Evolutionary conservation across 2,113 vertebrate genomes (phyloP), one percentile per base, ranked within the genome.

Genomic region (Sarotherodon lohbergeri): DNA sequence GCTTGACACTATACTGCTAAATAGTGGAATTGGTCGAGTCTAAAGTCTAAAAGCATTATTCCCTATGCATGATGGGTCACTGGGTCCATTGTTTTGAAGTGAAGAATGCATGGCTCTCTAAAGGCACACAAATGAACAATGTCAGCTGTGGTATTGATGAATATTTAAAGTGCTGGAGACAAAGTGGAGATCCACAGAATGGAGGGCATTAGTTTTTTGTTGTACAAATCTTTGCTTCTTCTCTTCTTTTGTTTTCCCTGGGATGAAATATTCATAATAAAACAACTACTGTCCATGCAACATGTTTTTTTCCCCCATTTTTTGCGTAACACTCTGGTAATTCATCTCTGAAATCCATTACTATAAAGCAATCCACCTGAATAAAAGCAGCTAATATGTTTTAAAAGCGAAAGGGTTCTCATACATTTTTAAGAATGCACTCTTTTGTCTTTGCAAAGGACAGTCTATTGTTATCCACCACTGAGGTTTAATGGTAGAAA

Each of bases 251-350:
- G 84, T 92, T 90, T 93, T 91, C 78, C 86, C 34, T 6, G 9
- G 10, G 34, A 95, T 96, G 2, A 95, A 96, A 95, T 89, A 96
- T 95, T 95, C 48, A 96, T 95, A 86, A 81, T 84, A 88, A 93
- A 93, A 92, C 90, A 94, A 90, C 92, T 6, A 73, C 76, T 50
- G 43, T 73, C 56, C 27, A 16, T 10, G 81, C 84, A 93, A 90
- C 88, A 91, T 86, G 88, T 83, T 7, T n/a, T 80, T 10, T 43
- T 12, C 3, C 0, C 0, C 34, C 2, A 39, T 66, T 85, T 83
- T 86, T 63, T 76, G 48, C 43, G 46, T 81, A 14, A 7, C 27
- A 29, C 54, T 29, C 5, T 1, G 57, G 57, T 16, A 13, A 81
- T 80, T 43, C 81, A 63, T 91, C 50, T 81, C 89, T 3, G 1